Base-by-base conservation (phyloP, 2,888 invertebrate genomes). In the Hofmannophila pseudospretella region DNA sequence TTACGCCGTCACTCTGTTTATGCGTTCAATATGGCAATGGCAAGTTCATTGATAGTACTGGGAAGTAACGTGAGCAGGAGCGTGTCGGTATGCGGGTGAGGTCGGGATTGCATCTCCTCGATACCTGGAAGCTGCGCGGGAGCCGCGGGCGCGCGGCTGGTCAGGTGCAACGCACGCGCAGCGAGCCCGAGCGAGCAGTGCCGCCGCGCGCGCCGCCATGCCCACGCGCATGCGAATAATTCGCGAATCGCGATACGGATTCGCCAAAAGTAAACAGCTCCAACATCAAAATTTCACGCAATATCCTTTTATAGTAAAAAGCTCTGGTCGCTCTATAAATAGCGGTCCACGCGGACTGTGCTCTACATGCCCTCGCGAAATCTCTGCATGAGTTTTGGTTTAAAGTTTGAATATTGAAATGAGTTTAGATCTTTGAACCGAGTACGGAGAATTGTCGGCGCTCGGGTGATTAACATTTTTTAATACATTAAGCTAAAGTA, bases 141-240 rank as follows among this genome's bases (percentile, higher is more conserved):
- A 44, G 51, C 48, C 42, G 61, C 54, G 58, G 61, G 68, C 57
- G 65, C 58, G 64, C 61, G 65, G 61, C 49, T 50, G 56, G 64
- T 75, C 77, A 78, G 76, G 82, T 79, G 82, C 81, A 77, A 74
- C 63, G 79, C 59, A 63, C 75, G 68, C 61, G 54, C 42, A 47
- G 50, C 49, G 35, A 44, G 42, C 49, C 32, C 34, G 39, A 39
- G 40, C 52, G 54, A 60, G 54, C 77, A 82, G 81, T 80, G 70
- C 70, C 70, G 65, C 66, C 69, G 76, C 82, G 85, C 73, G 75
- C 80, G 69, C 69, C 72, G 76, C 41, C 67, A 61, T 56, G 64
- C 74, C 72, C 69, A 80, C 81, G 80, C 84, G 85, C 77, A 68
- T 66, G 78, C 76, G 67, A 76, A 51, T 23, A 45, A 58, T 60